Conservation (phyloP, 1,140 invertebrate species). For the Whitmania pigra region DNA sequence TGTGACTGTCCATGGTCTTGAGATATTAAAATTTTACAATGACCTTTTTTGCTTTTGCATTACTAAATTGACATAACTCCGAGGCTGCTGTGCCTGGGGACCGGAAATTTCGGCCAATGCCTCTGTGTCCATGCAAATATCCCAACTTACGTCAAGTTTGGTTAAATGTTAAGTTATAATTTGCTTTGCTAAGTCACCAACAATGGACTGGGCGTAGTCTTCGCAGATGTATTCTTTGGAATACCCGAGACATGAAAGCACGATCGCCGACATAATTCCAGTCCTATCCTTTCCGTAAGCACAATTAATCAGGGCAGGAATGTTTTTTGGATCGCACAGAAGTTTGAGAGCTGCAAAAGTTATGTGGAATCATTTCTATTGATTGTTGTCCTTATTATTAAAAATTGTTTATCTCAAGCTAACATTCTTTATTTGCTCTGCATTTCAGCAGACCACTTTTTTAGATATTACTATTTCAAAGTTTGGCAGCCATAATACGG, state of each 20-base stretch:
- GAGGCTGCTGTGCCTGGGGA: no score
- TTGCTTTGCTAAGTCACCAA: conserved; percentile 21
- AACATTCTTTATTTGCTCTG: not conserved
- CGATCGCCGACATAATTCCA: conserved; percentile 34
- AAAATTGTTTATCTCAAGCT: not conserved
- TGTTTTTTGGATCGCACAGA: conserved; percentile 28
- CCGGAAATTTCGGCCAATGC: no score
- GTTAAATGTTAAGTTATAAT: no score
- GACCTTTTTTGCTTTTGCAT: no score
- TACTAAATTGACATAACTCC: no score
- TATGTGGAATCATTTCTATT: not conserved
- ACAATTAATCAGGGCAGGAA: conserved; percentile 36
- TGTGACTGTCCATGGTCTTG: no score
- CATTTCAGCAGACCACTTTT: not conserved
- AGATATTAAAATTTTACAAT: no score
- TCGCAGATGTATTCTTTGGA: conserved; percentile 30
- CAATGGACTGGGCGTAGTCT: conserved; percentile 34
- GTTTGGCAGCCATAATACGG: not conserved
- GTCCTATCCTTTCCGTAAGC: conserved; percentile 37
- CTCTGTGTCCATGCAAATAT: no score
- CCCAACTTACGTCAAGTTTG: no score
- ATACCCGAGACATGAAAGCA: conserved; percentile 32
- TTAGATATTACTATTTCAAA: not conserved
- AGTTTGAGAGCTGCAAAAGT: conserved; percentile 32
- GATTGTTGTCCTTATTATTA: not conserved